Base-by-base conservation (phyloP, 2,113 vertebrate genomes). In the Tyrannus savana region DNA sequence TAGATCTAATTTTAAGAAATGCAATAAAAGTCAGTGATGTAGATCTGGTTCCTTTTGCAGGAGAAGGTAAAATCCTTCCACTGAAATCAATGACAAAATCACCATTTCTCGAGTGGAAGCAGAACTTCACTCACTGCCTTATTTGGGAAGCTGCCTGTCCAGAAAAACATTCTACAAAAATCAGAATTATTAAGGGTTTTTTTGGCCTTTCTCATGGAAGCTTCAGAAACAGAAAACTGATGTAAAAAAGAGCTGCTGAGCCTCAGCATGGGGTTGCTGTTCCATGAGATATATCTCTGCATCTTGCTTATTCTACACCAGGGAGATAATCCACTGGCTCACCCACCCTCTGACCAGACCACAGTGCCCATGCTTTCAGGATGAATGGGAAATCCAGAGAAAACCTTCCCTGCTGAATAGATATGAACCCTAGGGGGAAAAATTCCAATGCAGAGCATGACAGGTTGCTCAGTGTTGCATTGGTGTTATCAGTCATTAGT, bases 1-100 rank as follows among this genome's bases (percentile, higher is more conserved):
- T 39, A 90, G 92, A 90, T 78, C 76, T 86, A 71, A 92, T 95
- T 90, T 87, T 87, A 80, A 90, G 85, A 90, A 92, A 87, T 28
- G 62, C 21, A 79, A 53, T 89, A 68, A 58, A 87, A 91, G 6
- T 90, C 77, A 77, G 80, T 68, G 87, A 89, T 50, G 52, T 64
- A 69, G 62, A 93, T 64, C 52, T 78, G 78, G 41, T 10, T 68
- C 42, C 44, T 81, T 90, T 81, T 68, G 31, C 59, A 90, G 39
- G 44, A 66, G 46, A 68, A 79, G 33, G 19, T 41, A 63, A 80
- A 89, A 89, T 64, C 46, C 67, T 66, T 41, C 37, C 41, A 0
- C 4, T 63, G 41, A 71, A 89, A 71, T 35, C 41, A 72, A 31
- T 44, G 67, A 58, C 46, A 93, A 89, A 96, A 63, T 24, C 19